phyloP scores from a whole-genome alignment of 2,797 vertebrate genomes.

The Phoebastria nigripes region DNA sequence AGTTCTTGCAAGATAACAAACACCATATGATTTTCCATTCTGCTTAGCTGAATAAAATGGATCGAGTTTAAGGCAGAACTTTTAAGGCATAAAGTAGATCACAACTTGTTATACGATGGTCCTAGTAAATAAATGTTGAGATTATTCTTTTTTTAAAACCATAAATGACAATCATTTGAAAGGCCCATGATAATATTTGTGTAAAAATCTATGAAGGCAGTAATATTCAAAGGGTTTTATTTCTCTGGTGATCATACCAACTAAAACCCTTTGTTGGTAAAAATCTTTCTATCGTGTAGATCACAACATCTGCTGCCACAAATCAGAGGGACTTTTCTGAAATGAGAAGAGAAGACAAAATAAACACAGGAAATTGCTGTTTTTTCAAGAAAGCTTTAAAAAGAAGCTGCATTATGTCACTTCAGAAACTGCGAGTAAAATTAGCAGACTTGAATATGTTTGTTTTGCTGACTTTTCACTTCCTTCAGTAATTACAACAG shows the following conservation, averaged over 20 bases:
- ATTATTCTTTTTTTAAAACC: neutral
- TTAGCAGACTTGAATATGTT: conserved; percentile 32
- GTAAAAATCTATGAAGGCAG: neutral
- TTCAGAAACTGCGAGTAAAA: conserved; percentile 40
- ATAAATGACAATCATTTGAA: neutral
- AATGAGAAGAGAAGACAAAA: conserved; percentile 69
- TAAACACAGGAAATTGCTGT: conserved; percentile 76
- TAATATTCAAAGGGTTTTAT: neutral
- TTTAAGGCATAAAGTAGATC: neutral
- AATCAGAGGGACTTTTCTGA: conserved; percentile 37
- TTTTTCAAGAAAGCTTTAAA: conserved; percentile 67
- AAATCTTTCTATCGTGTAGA: neutral
- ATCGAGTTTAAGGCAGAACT: neutral
- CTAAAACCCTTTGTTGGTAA: neutral
- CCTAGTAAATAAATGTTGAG: neutral
- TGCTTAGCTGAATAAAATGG: neutral
- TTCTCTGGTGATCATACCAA: neutral
- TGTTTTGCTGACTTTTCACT: conserved; percentile 63
- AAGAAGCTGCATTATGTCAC: conserved; percentile 64
- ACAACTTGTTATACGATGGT: neutral
- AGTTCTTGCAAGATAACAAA: neutral
- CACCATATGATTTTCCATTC: conserved; percentile 15
- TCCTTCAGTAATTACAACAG: conserved; percentile 60
- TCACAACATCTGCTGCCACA: neutral
- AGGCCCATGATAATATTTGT: neutral